These are phyloP conservation scores for Diadumene lineata DNA, from an alignment of 92 coral and sea anemone species.

Conservation along the genomic window DNA sequence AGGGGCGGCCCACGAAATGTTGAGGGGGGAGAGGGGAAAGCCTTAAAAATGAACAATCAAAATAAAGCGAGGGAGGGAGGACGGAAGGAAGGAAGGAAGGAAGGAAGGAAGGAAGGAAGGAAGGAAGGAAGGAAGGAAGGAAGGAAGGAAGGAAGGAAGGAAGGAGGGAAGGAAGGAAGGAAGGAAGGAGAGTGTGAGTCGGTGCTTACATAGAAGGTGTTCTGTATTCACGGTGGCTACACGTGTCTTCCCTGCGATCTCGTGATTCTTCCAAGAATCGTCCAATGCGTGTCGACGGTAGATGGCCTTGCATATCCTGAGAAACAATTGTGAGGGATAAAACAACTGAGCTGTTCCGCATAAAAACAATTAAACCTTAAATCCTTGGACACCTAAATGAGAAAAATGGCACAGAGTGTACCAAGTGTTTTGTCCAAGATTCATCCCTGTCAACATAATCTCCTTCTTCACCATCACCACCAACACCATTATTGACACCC, in stretches of 20 bases:
- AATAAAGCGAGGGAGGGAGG: not conserved
- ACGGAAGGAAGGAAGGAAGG: not conserved
- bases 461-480: not conserved
- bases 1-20: not conserved
- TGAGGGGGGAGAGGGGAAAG: not conserved
- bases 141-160: not conserved
- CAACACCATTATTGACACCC: not conserved
- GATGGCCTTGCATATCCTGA: conserved; percentile 65
- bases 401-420: too few species aligned
- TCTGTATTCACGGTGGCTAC: not conserved
- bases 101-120: not conserved
- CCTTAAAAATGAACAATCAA: not conserved
- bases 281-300: conserved; percentile 50
- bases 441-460: too few species aligned
- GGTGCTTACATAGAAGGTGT: not conserved
- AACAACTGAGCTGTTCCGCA: too few species aligned
- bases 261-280: conserved; percentile 51
- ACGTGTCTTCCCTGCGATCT: not conserved
- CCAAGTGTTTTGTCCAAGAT: too few species aligned
- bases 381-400: too few species aligned
- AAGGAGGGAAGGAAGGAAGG: not conserved
- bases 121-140: not conserved
- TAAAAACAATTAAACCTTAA: not conserved
- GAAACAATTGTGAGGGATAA: too few species aligned
- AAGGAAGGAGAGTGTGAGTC: not conserved